Evolutionary conservation across 2,888 invertebrate genomes (phyloP), one percentile per base, ranked within the genome.

Genomic region (Eupithecia pulchellata): DNA sequence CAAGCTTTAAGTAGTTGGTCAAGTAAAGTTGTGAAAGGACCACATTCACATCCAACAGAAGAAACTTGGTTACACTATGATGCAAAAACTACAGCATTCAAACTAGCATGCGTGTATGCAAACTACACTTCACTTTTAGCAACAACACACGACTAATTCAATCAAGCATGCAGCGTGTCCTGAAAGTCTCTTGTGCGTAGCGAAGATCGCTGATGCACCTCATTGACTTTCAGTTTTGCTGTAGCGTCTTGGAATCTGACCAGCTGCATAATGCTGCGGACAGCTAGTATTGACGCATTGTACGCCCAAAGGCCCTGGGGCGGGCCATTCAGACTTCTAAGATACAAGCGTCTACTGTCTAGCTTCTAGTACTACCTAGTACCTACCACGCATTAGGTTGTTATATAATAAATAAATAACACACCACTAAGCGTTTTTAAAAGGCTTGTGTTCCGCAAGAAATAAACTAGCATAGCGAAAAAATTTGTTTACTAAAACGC

Each of bases 241-340:
- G 78, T 92, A 71, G 93, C 93, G 91, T 89, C 89, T 84, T 85
- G 92, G 93, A 93, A 93, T 92, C 92, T 88, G 86, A 83, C 84
- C 82, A 65, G 80, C 81, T 80, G 87, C 86, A 88, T 91, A 66
- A 36, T 61, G 90, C 82, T 84, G 81, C 83, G 79, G 79, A 83
- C 92, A 91, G 92, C 92, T 93, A 92, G 92, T 92, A 89, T 83
- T 84, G 88, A 91, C 90, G 91, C 92, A 79, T 36, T 61, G 34
- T 32, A 61, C 34, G 34, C 32, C 58, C 58, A n/a, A 60, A 1
- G 30, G 32, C 30, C 58, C 17, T 32, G 32, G 32, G n/a, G 58
- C 30, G n/a, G n/a, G 30, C 32, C 58, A 60, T 32, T 52, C 25
- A 25, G 52, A 52, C 47, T 52, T 52, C 25, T 52, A 52, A 20